phyloP scores from a whole-genome alignment of 2,888 invertebrate species.

The Eupithecia insigniata region DNA sequence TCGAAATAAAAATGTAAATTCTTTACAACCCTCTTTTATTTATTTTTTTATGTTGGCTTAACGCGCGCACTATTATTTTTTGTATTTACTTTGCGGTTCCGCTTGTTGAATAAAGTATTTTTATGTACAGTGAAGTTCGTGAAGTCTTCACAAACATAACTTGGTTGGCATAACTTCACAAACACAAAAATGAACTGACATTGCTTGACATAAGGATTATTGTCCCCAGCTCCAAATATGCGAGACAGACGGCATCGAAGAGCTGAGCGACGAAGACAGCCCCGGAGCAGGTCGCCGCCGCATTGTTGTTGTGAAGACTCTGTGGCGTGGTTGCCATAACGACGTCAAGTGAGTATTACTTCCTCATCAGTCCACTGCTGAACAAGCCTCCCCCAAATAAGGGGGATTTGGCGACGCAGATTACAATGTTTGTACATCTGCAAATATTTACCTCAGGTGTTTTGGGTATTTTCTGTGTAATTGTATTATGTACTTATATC shows the following conservation, averaged over 20 bases:
- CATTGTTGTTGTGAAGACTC: conserved; percentile 89
- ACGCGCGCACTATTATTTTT: not conserved
- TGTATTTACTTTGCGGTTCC: not conserved
- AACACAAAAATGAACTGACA: not conserved
- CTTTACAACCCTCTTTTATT: conserved; percentile 48
- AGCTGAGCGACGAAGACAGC: conserved; percentile 86
- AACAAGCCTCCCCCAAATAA: not conserved
- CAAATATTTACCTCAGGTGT: too few relatives aligned
- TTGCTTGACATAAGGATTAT: not conserved
- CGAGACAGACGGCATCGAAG: conserved; percentile 90
- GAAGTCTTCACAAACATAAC: too few relatives aligned
- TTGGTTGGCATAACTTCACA: not conserved
- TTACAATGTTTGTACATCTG: too few relatives aligned
- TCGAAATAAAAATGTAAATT: conserved; percentile 70
- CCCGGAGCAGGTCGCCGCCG: conserved; percentile 88
- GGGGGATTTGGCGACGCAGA: not conserved
- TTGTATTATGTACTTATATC: too few relatives aligned
- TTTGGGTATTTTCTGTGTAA: too few relatives aligned
- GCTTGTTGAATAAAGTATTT: not conserved
- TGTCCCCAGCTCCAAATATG: conserved; percentile 87
- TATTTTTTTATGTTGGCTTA: not conserved
- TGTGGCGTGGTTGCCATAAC: conserved; percentile 89
- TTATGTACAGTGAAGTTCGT: not conserved
- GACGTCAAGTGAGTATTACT: conserved; percentile 75
- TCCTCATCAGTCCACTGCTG: not conserved